Conservation (phyloP, 2,797 vertebrate genomes). For the Gadopsis bispinosus region DNA sequence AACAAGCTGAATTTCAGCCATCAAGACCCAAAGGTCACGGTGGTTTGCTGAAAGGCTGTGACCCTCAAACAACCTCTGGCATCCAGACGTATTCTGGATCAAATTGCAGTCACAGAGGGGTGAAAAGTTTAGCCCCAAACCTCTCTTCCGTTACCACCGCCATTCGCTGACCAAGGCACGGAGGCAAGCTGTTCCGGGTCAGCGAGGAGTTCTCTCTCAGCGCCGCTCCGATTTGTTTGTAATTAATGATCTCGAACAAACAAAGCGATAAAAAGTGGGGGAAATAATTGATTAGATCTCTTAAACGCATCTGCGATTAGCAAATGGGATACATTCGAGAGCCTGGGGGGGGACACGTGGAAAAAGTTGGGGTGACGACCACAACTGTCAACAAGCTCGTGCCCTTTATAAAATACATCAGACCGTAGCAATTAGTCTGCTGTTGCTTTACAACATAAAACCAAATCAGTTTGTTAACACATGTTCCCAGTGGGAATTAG, state of each 20-base stretch:
- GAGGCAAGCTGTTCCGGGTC: slow-evolving; percentile 56
- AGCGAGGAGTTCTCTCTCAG: slow-evolving; percentile 16
- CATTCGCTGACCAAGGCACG: background rate
- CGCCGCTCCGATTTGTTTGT: slow-evolving; percentile 46
- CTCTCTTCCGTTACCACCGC: slow-evolving; percentile 1
- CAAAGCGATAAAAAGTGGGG: slow-evolving; percentile 52
- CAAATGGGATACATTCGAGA: slow-evolving; percentile 22
- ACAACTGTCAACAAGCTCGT: slow-evolving; percentile 12
- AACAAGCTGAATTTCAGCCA: slow-evolving; percentile 35
- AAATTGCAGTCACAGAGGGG: slow-evolving; percentile 29
- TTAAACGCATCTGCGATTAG: slow-evolving; percentile 54
- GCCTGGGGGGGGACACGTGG: background rate
- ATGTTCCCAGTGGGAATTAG: background rate
- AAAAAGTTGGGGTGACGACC: slow-evolving; percentile 27
- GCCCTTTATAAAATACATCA: slow-evolving; percentile 2
- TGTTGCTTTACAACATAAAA: slow-evolving; percentile 18
- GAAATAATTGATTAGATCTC: slow-evolving; percentile 66
- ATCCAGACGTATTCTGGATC: slow-evolving; percentile 20
- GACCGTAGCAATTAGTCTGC: slow-evolving; percentile 12
- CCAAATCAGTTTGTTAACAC: slow-evolving; percentile 19
- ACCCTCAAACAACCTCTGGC: slow-evolving; percentile 47
- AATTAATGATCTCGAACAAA: slow-evolving; percentile 73
- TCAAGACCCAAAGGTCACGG: slow-evolving; percentile 14
- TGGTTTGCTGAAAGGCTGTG: slow-evolving; percentile 43
- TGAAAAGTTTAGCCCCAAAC: slow-evolving; percentile 21